phyloP scores from a whole-genome alignment of 2,888 invertebrate species.

The Cecidostiba fungosa region DNA sequence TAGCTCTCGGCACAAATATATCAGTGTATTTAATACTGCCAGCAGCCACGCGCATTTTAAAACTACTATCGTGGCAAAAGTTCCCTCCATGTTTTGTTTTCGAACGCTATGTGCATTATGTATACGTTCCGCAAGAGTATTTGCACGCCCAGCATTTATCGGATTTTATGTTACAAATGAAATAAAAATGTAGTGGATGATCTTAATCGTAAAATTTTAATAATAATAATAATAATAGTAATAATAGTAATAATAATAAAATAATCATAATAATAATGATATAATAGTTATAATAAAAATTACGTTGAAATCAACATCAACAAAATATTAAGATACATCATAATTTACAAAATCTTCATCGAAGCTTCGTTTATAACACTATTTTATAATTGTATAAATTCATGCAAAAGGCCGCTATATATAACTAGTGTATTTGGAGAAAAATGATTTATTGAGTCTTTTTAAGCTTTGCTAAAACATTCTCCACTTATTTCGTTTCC shows the following conservation, averaged over 20 bases:
- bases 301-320: slow-evolving; percentile 56
- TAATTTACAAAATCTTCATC: slow-evolving; percentile 66
- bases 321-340: slow-evolving; percentile 59
- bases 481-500: slow-evolving; percentile 57
- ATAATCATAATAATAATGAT: slow-evolving; percentile 47
- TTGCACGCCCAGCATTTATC: slow-evolving; percentile 64
- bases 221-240: slow-evolving; percentile 45
- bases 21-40: slow-evolving; percentile 67
- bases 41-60: slow-evolving; percentile 64
- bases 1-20: slow-evolving; percentile 68
- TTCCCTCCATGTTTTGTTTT: slow-evolving; percentile 38
- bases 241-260: slow-evolving; percentile 13
- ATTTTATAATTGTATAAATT: slow-evolving; percentile 69
- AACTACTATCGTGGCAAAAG: slow-evolving; percentile 48
- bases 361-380: slow-evolving; percentile 67
- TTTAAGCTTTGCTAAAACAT: slow-evolving; percentile 58
- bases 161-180: slow-evolving; percentile 54
- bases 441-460: slow-evolving; percentile 58
- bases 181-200: slow-evolving; percentile 43
- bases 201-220: slow-evolving; percentile 48
- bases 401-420: slow-evolving; percentile 69
- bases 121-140: slow-evolving; percentile 65
- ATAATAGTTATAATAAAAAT: slow-evolving; percentile 51
- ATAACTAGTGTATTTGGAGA: slow-evolving; percentile 64
- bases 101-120: slow-evolving; percentile 63